Base-by-base conservation (phyloP, 2,888 invertebrate species). In the Oligia strigilis region DNA sequence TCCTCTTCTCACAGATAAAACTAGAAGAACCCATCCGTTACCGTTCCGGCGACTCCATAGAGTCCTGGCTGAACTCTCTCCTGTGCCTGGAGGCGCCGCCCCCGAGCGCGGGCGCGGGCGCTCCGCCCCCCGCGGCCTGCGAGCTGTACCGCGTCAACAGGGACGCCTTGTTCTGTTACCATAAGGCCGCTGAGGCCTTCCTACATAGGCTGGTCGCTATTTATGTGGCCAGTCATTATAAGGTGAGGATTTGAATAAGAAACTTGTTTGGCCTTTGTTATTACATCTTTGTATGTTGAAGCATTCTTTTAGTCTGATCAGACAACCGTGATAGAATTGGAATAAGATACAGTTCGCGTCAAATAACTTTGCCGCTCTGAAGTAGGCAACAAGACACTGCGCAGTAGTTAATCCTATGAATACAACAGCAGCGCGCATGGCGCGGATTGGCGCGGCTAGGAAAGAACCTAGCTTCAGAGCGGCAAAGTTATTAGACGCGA, bases 151-250 rank as follows among this genome's bases (percentile, higher is more conserved):
- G 99, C 77, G 98, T 99, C 78, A 95, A 98, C 98, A 81, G 96
- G 0, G 99, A 99, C 94, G 99, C 99, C 0, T 95, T 99, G 52
- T 99, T 99, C 96, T 99, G 99, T 77, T 99, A 99, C 94, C 99
- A 99, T 93, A 98, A 98, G 92, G 99, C 99, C 0, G 98, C 99
- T 0, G 99, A 99, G 95, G 97, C 98, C 4, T 99, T 99, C 95
- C 97, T 99, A 17, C 99, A 99, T 90, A 97, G 99, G 81, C 94
- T 99, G 17, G 99, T 99, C 87, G 98, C 99, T 23, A 98, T 99
- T 67, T 99, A 99, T 93, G 99, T 99, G 0, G 98, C 99, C 0
- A 99, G 99, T 11, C 99, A 99, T 97, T 99, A 99, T 94, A 99
- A 99, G 97, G 98, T 98, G 92, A 91, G 87, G 81, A 69, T 49